Evolutionary conservation across 92 coral and sea anemone species (phyloP), one percentile per base, ranked within the genome.

Genomic region (Porites evermanni): DNA sequence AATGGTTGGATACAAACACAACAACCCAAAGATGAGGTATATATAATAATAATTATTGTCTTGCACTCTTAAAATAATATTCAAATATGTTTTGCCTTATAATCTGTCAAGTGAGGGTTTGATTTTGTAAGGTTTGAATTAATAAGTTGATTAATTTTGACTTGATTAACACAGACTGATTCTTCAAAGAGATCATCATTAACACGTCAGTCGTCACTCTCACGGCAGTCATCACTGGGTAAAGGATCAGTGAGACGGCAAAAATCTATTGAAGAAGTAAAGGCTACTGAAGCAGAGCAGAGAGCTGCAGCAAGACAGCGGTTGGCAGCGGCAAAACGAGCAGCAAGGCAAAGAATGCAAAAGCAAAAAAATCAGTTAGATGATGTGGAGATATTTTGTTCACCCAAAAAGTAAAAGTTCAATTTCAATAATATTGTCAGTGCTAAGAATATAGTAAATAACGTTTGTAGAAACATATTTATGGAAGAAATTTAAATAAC

Each of bases 251-350:
- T 94, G 17, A 91, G 88, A 20, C 89, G 98, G 70, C 98, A 94
- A 83, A 85, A 94, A 82, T 94, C 98, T 21, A 82, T 67, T 74
- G 98, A 94, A 72, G 98, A 94, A 82, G 67, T 93, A 20, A 93
- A 88, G 73, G 94, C 91, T 12, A 82, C 90, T 1, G 96, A 90
- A 61, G 98, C 89, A 24, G 93, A 94, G 63, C 96, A 89, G 18
- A 79, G 98, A 83, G 98, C 98, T 53, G 96, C 96, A 1, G 98
- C 98, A 53, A 81, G 98, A 29, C 95, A 94, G 82, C 88, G 98
- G 59, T 77, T 94, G 70, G 98, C 98, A 29, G 98, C 98, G 13
- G 98, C 98, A 23, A 94, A 94, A 69, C 89, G 98, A 66, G 86
- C 90, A 72, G 95, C 95, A 44, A 82, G 93, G 70, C 89, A 92